A percentile compares a stretch with the other conserved stretches of the same genome.
phyloP scores from a whole-genome alignment of 2,113 vertebrate genomes.

The Sebastes schlegelii region DNA sequence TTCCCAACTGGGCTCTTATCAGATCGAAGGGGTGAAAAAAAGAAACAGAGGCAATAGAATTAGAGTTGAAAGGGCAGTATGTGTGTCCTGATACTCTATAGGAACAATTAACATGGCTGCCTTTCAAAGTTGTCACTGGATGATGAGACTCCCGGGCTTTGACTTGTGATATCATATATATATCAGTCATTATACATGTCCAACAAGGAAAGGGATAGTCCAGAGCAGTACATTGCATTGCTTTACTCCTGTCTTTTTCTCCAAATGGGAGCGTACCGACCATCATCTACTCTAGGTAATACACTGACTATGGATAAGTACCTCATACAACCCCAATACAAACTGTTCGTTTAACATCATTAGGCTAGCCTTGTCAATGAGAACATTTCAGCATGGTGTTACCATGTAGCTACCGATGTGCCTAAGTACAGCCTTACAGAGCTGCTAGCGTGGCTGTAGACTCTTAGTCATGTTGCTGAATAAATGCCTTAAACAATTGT shows the following conservation, averaged over 20 bases:
- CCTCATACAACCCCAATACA: no score
- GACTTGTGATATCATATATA: not conserved
- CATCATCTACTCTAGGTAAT: no score
- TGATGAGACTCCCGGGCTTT: not conserved
- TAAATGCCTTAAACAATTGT: no score
- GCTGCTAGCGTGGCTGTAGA: no score
- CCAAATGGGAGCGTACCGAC: no score
- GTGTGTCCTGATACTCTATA: not conserved
- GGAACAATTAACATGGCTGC: not conserved
- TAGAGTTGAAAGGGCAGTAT: conserved; percentile 16
- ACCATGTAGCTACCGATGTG: not conserved
- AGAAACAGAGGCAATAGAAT: conserved; percentile 31
- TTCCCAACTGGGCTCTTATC: conserved; percentile 71
- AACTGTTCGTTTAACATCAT: not conserved
- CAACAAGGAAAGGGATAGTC: no score
- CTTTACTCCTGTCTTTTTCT: no score
- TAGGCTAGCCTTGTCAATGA: not conserved
- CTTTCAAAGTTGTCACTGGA: not conserved
- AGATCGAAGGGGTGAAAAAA: conserved; percentile 53
- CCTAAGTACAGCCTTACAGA: not conserved
- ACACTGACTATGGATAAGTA: no score
- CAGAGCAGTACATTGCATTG: no score
- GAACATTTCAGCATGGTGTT: not conserved
- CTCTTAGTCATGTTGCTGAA: no score
- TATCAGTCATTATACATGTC: not conserved